Base-by-base conservation (phyloP, 2,888 invertebrate species). In the Petrolisthes manimaculis region DNA sequence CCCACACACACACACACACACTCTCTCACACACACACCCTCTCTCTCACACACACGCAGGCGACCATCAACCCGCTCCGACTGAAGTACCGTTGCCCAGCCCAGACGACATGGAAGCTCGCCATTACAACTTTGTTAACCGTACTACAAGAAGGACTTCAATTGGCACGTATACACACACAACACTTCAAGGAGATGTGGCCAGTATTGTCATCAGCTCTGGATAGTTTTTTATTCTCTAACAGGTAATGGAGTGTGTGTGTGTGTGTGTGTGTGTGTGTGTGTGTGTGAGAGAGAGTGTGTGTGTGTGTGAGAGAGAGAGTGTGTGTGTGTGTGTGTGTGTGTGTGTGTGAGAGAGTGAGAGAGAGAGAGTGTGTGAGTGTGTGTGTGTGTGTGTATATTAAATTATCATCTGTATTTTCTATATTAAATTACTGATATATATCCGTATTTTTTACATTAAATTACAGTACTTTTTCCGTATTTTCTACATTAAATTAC, bases 181-280 rank as follows among this genome's bases (percentile, higher is more conserved):
- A 95, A 91, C 95, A 95, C 75, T 96, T 96, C 93, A 93, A 94
- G 86, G 94, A 94, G 37, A 37, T 37, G 37, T 37, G 37, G 37
- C 37, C 37, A 2, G 37, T 37, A 0, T 37, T 37, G 37, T 37
- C 37, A 37, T 37, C 95, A 84, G 96, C 97, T 0, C 93, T 99
- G 69, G 97, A 99, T 92, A 96, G 97, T 86, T 99, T 98, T 93
- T 94, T 99, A 88, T 99, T 99, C 93, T 96, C 97, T 9, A 95
- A 95, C 92, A 95, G 95, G 96, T 96, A 93, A 93, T n/a, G n/a
- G n/a, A n/a, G n/a, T n/a, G 37, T 37, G 37, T 37, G 37, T 37
- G 37, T 37, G 37, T 37, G 37, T 37, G 37, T 37, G 37, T 37
- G 37, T 37, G 37, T 37, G 37, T 37, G 37, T n/a, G n/a, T n/a